Evolutionary conservation across 2,888 invertebrate species (phyloP), one percentile per base, ranked within the genome.

Genomic region (Drosophila nigricruria): DNA sequence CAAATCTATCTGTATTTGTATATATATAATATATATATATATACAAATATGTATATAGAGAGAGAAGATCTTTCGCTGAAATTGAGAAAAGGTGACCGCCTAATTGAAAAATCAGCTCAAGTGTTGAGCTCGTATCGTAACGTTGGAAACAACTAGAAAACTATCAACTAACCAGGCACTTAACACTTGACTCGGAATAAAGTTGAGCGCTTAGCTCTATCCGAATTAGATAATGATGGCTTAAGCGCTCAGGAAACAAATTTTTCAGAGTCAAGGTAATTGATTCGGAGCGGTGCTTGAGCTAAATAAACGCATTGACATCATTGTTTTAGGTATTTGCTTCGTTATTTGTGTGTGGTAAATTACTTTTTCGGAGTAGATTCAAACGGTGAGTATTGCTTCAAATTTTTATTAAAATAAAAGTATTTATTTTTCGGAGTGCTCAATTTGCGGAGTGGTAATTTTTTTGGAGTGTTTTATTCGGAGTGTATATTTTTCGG

Each of bases 101-200:
- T 79, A 81, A 83, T 75, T 82, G 72, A 34, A 66, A 69, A 80
- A 78, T 83, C 57, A 75, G 86, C 77, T 72, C 67, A 63, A 67
- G 62, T 70, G 53, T 62, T 61, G 66, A 77, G 63, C 75, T 57
- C 25, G 25, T n/a, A 23, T 54, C 52, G 45, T 56, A 20, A 50
- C 63, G 62, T 71, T 69, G 49, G 18, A 63, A 61, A 52, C 62
- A 66, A 45, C 58, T 57, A 43, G 32, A 68, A 74, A 75, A 47
- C 58, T 60, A 61, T 53, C 38, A 65, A 54, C 72, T 47, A 58
- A 23, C 36, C 16, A 1, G 34, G 45, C 61, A 53, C 61, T 70
- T 70, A 49, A 36, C 43, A 65, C 60, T 62, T 65, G 40, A 66
- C 67, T 63, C 38, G 47, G 52, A 30, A 42, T 58, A 45, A 53